phyloP scores from a whole-genome alignment of 2,797 vertebrate genomes.

The Falco berigora region DNA sequence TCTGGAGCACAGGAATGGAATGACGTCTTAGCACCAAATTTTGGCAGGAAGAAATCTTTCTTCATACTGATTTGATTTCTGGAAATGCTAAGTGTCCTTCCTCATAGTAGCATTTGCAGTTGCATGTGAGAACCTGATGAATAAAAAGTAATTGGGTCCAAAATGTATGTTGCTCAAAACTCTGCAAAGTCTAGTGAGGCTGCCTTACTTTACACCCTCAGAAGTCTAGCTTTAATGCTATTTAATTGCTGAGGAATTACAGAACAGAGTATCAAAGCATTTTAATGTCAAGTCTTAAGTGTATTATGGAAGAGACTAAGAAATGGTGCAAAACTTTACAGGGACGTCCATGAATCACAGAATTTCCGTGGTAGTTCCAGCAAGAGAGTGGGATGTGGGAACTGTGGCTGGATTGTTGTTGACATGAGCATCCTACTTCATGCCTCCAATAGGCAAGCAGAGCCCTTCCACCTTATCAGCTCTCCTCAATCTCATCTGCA shows the following conservation, averaged over 20 bases:
- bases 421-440: background rate
- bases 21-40: background rate
- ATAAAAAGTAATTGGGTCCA: background rate
- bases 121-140: background rate
- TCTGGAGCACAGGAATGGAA: background rate
- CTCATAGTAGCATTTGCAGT: background rate
- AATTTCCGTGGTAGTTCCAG: background rate
- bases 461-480: background rate
- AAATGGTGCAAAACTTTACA: background rate
- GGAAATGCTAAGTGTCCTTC: background rate
- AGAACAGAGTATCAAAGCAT: background rate
- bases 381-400: background rate
- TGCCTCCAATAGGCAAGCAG: background rate
- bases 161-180: background rate
- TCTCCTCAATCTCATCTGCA: background rate
- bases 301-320: background rate
- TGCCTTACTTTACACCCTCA: background rate
- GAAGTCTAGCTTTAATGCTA: background rate
- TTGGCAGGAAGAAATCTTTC: background rate
- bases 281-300: background rate
- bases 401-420: background rate
- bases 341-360: background rate
- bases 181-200: background rate
- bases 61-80: background rate
- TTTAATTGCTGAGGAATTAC: background rate